Conservation (phyloP, 2,113 vertebrate genomes). For the Ageneiosus marmoratus region DNA sequence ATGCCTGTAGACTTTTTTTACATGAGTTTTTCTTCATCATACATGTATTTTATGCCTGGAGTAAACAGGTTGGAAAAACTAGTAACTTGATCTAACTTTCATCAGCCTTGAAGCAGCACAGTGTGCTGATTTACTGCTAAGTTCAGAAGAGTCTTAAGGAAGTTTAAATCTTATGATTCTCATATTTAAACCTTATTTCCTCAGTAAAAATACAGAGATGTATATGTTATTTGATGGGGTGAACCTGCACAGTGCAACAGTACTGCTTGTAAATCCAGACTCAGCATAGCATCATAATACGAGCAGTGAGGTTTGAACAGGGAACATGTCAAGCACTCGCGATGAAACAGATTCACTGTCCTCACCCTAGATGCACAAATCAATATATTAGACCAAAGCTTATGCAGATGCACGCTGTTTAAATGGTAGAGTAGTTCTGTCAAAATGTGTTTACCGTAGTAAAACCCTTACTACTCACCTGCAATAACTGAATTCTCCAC, state of each 20-base stretch:
- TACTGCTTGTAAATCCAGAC: slow-evolving; percentile 57
- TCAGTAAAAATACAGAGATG: neutral
- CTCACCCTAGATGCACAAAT: slow-evolving; percentile 59
- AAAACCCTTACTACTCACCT: neutral
- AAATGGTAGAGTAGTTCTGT: neutral
- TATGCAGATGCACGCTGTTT: neutral
- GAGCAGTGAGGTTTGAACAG: slow-evolving; percentile 63
- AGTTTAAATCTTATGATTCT: neutral
- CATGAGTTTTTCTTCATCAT: neutral
- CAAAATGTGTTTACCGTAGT: neutral
- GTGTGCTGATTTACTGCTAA: neutral
- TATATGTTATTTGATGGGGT: neutral
- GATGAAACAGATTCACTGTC: slow-evolving; percentile 56
- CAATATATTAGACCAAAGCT: neutral
- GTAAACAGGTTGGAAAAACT: neutral
- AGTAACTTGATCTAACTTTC: neutral
- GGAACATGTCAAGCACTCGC: slow-evolving; percentile 68
- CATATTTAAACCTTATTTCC: neutral
- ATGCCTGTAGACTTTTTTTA: neutral
- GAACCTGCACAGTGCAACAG: slow-evolving; percentile 71
- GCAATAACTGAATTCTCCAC: neutral
- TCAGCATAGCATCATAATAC: slow-evolving; percentile 62
- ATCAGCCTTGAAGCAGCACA: neutral
- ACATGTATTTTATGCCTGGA: neutral
- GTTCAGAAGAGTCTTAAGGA: neutral